Conservation (phyloP, 2,888 invertebrate genomes). For the Macaria liturata region DNA sequence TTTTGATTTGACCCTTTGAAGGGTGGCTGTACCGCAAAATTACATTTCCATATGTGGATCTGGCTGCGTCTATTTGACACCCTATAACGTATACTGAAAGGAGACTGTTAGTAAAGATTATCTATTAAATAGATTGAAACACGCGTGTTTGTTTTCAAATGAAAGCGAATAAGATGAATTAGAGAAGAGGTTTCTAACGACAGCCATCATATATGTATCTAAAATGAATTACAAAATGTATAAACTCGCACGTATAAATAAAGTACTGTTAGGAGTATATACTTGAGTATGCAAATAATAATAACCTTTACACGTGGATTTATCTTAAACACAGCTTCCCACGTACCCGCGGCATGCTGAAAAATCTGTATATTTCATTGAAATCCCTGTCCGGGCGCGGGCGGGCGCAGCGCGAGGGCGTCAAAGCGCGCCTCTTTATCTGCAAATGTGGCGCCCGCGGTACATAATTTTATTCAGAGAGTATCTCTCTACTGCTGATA, state of each 20-base stretch:
- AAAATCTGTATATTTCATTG: constrained; percentile 33
- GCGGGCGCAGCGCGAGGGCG: constrained; percentile 46
- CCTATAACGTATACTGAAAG: constrained; percentile 47
- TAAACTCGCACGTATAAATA: too few relatives aligned
- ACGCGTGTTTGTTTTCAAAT: too few relatives aligned
- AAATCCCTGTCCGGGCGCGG: constrained; percentile 17
- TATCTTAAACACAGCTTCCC: too few relatives aligned
- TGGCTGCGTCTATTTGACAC: constrained; percentile 56
- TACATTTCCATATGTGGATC: constrained; percentile 77
- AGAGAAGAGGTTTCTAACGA: too few relatives aligned
- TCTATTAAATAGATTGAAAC: too few relatives aligned
- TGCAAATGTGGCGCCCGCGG: constrained; percentile 72
- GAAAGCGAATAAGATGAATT: too few relatives aligned
- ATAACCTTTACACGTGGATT: too few relatives aligned
- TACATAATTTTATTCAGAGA: constrained; percentile 82
- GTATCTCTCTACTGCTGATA: constrained; percentile 82
- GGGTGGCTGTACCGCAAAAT: constrained; percentile 77
- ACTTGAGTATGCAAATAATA: too few relatives aligned
- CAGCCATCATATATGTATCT: too few relatives aligned
- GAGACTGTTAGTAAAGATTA: constrained; percentile 26
- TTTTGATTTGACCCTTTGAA: constrained; percentile 83
- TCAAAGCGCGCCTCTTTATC: constrained; percentile 67
- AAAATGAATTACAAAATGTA: too few relatives aligned
- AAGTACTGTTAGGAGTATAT: too few relatives aligned
- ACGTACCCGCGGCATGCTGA: constrained; percentile 3